Evolutionary conservation across 2,888 invertebrate species (phyloP).

Genomic region (Mystacides longicornis): DNA sequence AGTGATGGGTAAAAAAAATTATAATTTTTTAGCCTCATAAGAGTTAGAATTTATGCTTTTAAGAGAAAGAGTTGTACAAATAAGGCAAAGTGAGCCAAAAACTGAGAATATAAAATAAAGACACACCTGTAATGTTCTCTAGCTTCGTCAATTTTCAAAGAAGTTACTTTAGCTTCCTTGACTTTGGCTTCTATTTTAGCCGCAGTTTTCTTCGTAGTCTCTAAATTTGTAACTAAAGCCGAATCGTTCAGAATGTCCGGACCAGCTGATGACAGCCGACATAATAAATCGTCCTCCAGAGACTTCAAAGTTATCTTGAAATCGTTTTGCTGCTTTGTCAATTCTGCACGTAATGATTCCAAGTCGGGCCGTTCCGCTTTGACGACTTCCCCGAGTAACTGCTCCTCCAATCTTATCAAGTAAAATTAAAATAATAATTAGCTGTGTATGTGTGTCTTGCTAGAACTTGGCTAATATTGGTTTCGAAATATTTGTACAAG

Average conservation of each 20-base stretch:
- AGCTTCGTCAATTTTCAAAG: slow-evolving; percentile 84
- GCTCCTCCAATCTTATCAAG: slow-evolving; percentile 69
- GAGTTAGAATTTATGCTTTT: too few relatives aligned
- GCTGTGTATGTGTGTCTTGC: too few relatives aligned
- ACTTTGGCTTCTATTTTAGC: slow-evolving; percentile 85
- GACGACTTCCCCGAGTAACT: slow-evolving; percentile 86
- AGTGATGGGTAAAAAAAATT: too few relatives aligned
- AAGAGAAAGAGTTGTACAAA: too few relatives aligned
- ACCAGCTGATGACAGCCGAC: slow-evolving; percentile 80
- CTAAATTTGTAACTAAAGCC: slow-evolving; percentile 83
- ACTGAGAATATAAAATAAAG: background rate
- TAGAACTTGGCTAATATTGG: too few relatives aligned
- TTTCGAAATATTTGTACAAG: too few relatives aligned
- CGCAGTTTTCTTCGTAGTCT: slow-evolving; percentile 88
- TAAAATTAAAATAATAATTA: background rate
- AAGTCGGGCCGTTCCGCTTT: slow-evolving; percentile 89
- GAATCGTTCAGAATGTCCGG: slow-evolving; percentile 89
- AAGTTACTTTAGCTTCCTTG: slow-evolving; percentile 76
- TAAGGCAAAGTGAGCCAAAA: too few relatives aligned
- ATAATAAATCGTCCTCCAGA: slow-evolving; percentile 85
- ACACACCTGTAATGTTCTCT: slow-evolving; percentile 71
- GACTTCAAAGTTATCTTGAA: slow-evolving; percentile 88
- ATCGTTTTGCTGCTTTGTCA: slow-evolving; percentile 89
- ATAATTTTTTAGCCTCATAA: too few relatives aligned
- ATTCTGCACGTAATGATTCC: slow-evolving; percentile 69